Percentiles rank a stretch among this genome's conserved stretches.
Evolutionary conservation across 37 sponge, comb jelly and placozoan genomes (phyloP).

Genomic region (Cladorhizidae sp.): DNA sequence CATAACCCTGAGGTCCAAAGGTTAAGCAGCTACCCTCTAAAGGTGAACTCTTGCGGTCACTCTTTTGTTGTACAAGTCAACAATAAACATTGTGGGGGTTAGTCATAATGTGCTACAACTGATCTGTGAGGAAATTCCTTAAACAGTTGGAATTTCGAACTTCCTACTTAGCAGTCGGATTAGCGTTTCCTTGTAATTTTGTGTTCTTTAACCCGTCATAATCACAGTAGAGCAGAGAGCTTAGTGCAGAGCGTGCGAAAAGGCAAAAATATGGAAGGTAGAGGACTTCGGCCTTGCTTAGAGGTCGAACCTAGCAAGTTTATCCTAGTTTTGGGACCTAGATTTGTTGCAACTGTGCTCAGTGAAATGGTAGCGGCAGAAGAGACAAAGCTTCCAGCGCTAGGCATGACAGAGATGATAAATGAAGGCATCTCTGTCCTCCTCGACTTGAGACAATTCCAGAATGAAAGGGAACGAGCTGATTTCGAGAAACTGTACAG

Average conservation of each 20-base stretch:
- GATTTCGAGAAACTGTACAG: constrained; percentile 25
- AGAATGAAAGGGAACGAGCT: constrained; percentile 21
- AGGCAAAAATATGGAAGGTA: neutral
- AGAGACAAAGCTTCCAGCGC: neutral
- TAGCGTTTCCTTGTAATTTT: too few relatives aligned
- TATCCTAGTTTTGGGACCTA: constrained; percentile 44
- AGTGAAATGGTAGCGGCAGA: neutral
- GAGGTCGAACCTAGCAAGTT: constrained; percentile 48
- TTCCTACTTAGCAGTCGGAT: too few relatives aligned
- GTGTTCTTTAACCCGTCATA: too few relatives aligned
- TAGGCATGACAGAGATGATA: constrained; percentile 18
- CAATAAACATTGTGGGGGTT: too few relatives aligned
- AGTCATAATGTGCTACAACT: too few relatives aligned
- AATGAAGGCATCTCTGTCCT: constrained; percentile 18
- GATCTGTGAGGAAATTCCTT: too few relatives aligned
- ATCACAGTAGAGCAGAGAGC: neutral
- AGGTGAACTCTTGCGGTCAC: too few relatives aligned
- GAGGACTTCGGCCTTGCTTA: constrained; percentile 7
- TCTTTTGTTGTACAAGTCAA: too few relatives aligned
- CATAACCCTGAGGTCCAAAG: too few relatives aligned
- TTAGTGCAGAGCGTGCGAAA: neutral
- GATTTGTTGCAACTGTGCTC: constrained; percentile 24
- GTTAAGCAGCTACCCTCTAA: too few relatives aligned
- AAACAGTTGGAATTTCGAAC: too few relatives aligned
- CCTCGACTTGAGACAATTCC: neutral